Conservation (phyloP, 2,888 invertebrate genomes). For the Lycia hirtaria region DNA sequence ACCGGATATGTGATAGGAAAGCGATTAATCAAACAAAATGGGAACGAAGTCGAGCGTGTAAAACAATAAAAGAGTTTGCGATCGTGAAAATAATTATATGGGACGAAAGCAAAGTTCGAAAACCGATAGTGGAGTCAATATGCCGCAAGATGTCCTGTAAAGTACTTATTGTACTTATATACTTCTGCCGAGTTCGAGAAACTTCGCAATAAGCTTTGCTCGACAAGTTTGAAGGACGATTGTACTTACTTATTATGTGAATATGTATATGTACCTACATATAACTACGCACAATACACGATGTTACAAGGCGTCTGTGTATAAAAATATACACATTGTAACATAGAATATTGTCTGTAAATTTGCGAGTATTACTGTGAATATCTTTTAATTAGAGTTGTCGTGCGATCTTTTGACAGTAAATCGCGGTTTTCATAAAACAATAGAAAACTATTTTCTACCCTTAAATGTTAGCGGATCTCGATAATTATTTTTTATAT, state of each 20-base stretch:
- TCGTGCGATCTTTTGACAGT: too few relatives aligned
- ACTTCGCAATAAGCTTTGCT: constrained; percentile 40
- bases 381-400: too few relatives aligned
- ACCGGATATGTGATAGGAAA: constrained; percentile 40
- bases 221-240: constrained; percentile 35
- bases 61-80: constrained; percentile 29
- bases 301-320: too few relatives aligned
- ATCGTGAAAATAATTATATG: constrained; percentile 21
- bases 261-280: background rate
- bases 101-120: constrained; percentile 34
- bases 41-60: constrained; percentile 13
- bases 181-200: constrained; percentile 31
- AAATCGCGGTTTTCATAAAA: too few relatives aligned
- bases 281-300: too few relatives aligned
- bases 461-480: too few relatives aligned
- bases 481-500: too few relatives aligned
- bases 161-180: constrained; percentile 37
- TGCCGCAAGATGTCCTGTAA: constrained; percentile 45
- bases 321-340: too few relatives aligned
- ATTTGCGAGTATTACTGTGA: too few relatives aligned
- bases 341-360: too few relatives aligned
- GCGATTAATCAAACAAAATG: constrained; percentile 32
- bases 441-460: too few relatives aligned
- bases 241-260: constrained; percentile 21
- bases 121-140: constrained; percentile 44